Evolutionary conservation across 2,113 vertebrate species (phyloP), one percentile per base, ranked within the genome.

Genomic region (Heterocephalus glaber): DNA sequence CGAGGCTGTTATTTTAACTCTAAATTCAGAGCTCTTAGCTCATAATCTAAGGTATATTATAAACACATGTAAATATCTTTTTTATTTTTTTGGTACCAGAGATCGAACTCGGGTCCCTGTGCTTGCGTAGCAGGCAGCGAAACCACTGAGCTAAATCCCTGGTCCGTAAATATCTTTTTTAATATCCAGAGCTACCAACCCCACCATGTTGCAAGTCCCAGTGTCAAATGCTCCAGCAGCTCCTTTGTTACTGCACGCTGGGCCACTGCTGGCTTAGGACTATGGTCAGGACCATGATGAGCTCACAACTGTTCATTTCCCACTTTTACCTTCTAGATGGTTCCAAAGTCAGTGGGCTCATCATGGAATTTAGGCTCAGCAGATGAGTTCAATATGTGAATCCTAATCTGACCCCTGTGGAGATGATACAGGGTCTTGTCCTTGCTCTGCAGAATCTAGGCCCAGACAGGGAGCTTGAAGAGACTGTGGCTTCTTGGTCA

Each of bases 361-460:
- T 82, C 54, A 89, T 61, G 58, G 83, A 76, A 96, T 35, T 76
- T 68, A 65, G 65, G 85, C 47, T 94, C 44, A 33, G 44, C 52
- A 89, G 72, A 56, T 35, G 47, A 92, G 52, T 92, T 82, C 63
- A 89, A n/a, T 14, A 92, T 19, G 24, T 17, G 26, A 84, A 81
- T 65, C 89, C 22, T 35, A 77, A 60, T 89, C 84, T 92, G 38
- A 81, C 24, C 54, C 38, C 33, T 8, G 3, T 38, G 49, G 24
- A 70, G 72, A 65, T 72, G 63, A 61, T 17, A 81, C 38, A 9
- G 4, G 28, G 30, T 13, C 47, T 95, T 41, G 63, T 65, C n/a
- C 61, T 68, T 61, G 22, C 13, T 61, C n/a, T 89, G 28, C 20
- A 66, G n/a, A 49, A 81, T 33, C 38, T 30, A 84, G 68, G 12